Conservation (phyloP, 2,888 invertebrate species). For the Euzetes globulus region DNA sequence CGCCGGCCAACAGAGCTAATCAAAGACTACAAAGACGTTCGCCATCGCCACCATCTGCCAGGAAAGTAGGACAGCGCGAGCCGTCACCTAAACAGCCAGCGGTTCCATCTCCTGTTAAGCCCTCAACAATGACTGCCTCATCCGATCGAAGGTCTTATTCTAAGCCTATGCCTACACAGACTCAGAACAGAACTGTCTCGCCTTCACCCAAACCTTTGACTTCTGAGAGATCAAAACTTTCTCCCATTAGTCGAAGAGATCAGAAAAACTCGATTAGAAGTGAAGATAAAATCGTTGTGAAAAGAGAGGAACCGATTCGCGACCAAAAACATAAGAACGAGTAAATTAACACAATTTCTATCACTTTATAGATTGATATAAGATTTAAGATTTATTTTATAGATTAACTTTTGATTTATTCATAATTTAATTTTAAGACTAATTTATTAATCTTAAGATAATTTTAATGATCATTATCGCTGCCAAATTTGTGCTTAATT, state of each 20-base stretch:
- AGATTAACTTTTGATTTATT: no score
- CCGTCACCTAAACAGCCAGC: not conserved
- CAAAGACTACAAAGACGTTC: not conserved
- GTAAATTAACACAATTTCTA: not conserved
- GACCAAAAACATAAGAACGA: not conserved
- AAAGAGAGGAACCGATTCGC: not conserved
- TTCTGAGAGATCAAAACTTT: not conserved
- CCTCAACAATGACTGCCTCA: conserved; percentile 3
- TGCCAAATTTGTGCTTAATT: no score
- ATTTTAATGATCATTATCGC: no score
- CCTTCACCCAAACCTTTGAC: not conserved
- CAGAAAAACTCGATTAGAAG: not conserved
- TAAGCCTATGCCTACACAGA: not conserved
- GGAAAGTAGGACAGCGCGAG: not conserved
- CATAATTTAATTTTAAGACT: no score
- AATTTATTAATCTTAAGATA: no score
- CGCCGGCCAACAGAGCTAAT: not conserved
- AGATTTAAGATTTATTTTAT: no score
- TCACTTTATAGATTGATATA: not conserved
- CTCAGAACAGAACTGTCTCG: not conserved
- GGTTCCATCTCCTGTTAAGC: not conserved
- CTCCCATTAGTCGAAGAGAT: not conserved
- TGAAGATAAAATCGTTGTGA: not conserved
- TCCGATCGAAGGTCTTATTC: conserved; percentile 11
- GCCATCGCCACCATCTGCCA: not conserved